Conservation (phyloP, 2,113 vertebrate genomes). For the Pachycephala philippinensis region DNA sequence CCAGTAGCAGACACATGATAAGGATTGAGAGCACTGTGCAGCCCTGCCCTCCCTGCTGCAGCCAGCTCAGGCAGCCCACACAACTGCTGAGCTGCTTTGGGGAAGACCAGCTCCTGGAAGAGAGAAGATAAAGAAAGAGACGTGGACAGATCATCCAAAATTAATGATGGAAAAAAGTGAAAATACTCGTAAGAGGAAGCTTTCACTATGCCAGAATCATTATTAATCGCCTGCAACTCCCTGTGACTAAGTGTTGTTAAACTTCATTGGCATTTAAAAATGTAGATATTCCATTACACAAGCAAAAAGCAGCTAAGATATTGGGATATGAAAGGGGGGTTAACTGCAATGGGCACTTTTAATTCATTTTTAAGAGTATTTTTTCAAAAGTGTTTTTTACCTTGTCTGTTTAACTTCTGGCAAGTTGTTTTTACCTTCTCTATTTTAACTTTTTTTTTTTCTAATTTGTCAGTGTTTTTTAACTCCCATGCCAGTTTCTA, state of each 20-base stretch:
- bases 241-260: slow-evolving; percentile 38
- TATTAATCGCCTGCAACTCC: slow-evolving; percentile 43
- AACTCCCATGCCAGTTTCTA: neutral
- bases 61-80: neutral
- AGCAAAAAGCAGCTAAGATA: neutral
- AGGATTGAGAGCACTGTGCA: neutral
- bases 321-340: neutral
- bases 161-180: neutral
- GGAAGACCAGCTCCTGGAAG: neutral
- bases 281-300: neutral
- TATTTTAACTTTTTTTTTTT: neutral
- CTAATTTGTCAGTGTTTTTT: neutral
- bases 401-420: neutral
- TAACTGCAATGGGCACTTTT: neutral
- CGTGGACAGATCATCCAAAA: neutral
- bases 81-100: neutral
- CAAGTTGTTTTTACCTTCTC: neutral
- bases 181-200: neutral
- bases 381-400: neutral
- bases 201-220: neutral
- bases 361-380: neutral
- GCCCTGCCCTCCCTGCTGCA: neutral
- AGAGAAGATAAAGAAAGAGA: slow-evolving; percentile 21
- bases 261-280: slow-evolving; percentile 12
- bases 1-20: neutral